Conservation (phyloP, 64 coral and sea anemone species). For the Stichodactyla helianthus region DNA sequence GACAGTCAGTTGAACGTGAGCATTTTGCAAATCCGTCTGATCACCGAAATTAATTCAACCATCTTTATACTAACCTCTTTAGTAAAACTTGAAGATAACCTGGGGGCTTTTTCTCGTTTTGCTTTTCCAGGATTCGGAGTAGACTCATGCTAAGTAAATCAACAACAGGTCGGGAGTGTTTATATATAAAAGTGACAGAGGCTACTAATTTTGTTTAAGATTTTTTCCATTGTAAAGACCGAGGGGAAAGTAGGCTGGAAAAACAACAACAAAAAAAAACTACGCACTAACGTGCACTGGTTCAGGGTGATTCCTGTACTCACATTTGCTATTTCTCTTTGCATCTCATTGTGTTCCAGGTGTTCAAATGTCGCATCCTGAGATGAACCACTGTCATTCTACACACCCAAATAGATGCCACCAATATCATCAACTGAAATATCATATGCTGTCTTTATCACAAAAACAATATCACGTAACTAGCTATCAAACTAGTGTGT, state of each 20-base stretch:
- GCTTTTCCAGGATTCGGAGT: not conserved
- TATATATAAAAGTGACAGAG: not conserved
- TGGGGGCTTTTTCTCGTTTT: not conserved
- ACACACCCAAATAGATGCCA: not conserved
- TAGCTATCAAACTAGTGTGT: not conserved
- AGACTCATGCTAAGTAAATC: constrained; percentile 1
- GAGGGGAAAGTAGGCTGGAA: too few relatives aligned
- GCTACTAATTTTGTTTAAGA: not conserved
- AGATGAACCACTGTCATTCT: not conserved
- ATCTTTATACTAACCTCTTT: constrained; percentile 9
- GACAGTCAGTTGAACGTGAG: not conserved
- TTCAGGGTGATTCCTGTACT: not conserved
- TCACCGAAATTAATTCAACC: not conserved
- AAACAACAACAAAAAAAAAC: too few relatives aligned
- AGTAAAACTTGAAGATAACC: not conserved
- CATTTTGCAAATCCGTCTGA: not conserved
- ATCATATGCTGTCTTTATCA: not conserved
- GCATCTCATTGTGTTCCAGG: not conserved
- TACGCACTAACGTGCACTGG: not conserved
- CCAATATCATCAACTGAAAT: not conserved
- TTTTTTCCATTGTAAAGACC: not conserved
- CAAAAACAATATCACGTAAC: not conserved
- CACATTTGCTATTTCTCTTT: not conserved
- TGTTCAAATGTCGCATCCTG: not conserved
- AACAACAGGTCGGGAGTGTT: not conserved